Evolutionary conservation across 1,140 invertebrate genomes (phyloP).

Genomic region (Pogonomyrmex californicus): DNA sequence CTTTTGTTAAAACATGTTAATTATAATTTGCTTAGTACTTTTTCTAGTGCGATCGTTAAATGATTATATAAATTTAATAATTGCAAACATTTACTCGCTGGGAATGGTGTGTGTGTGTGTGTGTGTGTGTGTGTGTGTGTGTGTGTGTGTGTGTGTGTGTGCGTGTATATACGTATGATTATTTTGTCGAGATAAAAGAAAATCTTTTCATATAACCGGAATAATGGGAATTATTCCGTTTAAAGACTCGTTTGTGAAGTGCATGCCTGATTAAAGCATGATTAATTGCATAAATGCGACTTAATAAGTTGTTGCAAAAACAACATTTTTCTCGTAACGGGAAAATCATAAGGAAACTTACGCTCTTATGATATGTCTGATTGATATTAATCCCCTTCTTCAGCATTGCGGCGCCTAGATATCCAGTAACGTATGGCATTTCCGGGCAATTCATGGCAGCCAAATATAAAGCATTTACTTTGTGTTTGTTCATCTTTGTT

Average conservation of each 20-base stretch:
- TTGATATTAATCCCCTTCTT: constrained; percentile 79
- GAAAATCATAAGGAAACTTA: constrained; percentile 46
- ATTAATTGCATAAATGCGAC: background rate
- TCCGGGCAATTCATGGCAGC: constrained; percentile 80
- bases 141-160: too few relatives aligned
- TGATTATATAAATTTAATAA: background rate
- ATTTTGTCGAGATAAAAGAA: background rate
- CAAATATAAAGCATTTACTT: constrained; percentile 81
- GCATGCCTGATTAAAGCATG: background rate
- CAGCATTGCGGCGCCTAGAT: constrained; percentile 79
- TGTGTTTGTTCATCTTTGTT: constrained; percentile 74
- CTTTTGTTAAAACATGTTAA: background rate
- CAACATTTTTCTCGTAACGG: too few relatives aligned
- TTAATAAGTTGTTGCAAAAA: background rate
- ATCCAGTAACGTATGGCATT: constrained; percentile 79
- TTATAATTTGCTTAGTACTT: background rate
- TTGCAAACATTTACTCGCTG: background rate
- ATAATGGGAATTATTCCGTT: constrained; percentile 10
- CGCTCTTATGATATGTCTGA: constrained; percentile 75
- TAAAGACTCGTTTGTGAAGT: background rate
- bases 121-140: too few relatives aligned
- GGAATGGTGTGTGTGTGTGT: too few relatives aligned
- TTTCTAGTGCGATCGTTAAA: background rate
- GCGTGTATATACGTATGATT: background rate
- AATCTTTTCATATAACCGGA: background rate